A percentile compares a stretch with the other conserved stretches of the same genome.
These are phyloP conservation scores for Cariama cristata DNA, from an alignment of 2,113 vertebrate genomes.

Conservation along the genomic window DNA sequence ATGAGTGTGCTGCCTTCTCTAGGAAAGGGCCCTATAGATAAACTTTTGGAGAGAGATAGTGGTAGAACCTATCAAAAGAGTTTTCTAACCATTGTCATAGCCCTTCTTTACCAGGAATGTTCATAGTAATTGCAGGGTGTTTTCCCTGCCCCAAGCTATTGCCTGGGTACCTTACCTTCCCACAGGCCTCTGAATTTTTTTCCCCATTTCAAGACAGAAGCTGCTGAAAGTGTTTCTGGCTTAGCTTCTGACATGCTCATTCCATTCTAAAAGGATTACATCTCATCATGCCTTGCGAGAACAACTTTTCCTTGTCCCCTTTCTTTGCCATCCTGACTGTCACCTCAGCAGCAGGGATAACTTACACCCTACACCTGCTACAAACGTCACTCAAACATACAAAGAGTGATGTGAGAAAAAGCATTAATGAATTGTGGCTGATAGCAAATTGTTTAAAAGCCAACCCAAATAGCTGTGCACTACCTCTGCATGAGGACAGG, in stretches of 20 bases:
- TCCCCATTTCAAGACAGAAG: background rate
- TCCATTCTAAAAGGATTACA: background rate
- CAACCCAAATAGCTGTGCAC: background rate
- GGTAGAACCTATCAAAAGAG: background rate
- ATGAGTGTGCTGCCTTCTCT: background rate
- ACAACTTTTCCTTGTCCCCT: background rate
- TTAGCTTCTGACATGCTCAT: background rate
- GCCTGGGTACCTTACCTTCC: background rate
- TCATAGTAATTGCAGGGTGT: background rate
- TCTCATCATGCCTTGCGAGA: background rate
- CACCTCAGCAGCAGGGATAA: rapidly evolving
- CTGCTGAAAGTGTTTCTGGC: background rate
- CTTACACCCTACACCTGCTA: background rate
- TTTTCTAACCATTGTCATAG: background rate
- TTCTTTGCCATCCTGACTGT: background rate
- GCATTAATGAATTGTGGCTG: background rate
- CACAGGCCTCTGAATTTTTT: background rate
- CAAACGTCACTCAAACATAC: background rate
- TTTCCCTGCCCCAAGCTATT: background rate
- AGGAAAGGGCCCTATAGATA: background rate
- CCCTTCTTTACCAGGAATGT: background rate
- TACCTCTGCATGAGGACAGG: background rate
- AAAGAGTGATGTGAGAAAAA: background rate
- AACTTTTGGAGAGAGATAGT: background rate
- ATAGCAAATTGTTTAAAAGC: background rate